Evolutionary conservation across 1,140 invertebrate species (phyloP), one percentile per base, ranked within the genome.

Genomic region (Brachionus plicatilis): DNA sequence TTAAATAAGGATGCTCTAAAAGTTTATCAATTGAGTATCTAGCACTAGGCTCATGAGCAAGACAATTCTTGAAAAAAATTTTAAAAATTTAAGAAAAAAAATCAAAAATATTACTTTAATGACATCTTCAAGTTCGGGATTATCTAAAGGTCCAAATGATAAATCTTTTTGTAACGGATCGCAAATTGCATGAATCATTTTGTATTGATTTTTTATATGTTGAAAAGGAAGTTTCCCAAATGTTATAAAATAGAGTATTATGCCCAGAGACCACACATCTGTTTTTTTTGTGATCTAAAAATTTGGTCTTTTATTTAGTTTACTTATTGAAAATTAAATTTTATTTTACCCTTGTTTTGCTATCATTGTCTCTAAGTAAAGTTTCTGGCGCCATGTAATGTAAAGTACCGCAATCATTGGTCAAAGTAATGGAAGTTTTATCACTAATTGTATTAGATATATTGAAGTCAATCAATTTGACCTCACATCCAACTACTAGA

Each of bases 331-430:
- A 9, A 45, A 56, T n/a, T 85, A 88, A 86, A 86, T 37, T 7
- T 7, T 37, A 6, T 37, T 37, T 37, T 27, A 76, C 60, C 37
- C 27, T 56, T 17, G 78, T 85, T 83, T 76, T 70, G 3, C 86
- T 86, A 14, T 85, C 85, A 85, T 86, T 87, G 60, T 85, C 92
- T 91, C 87, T 91, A 91, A 84, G 65, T 53, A 97, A 91, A 3
- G 95, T 94, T 91, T 99, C 97, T 0, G 97, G 97, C 89, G 95
- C 96, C 89, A 98, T 98, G 89, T 96, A 98, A 89, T 96, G 97
- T 86, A 95, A 93, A 0, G 96, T 98, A 33, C 97, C 96, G 53
- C 91, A 88, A 80, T 88, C 93, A 79, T 92, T 92, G 85, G 94
- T 93, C 88, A 95, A 95, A 14, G 94, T 91, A 45, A 98, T 94